Percentiles rank a stretch among this genome's conserved stretches.
phyloP scores from a whole-genome alignment of 1,140 invertebrate genomes.

The Gerris buenoi region DNA sequence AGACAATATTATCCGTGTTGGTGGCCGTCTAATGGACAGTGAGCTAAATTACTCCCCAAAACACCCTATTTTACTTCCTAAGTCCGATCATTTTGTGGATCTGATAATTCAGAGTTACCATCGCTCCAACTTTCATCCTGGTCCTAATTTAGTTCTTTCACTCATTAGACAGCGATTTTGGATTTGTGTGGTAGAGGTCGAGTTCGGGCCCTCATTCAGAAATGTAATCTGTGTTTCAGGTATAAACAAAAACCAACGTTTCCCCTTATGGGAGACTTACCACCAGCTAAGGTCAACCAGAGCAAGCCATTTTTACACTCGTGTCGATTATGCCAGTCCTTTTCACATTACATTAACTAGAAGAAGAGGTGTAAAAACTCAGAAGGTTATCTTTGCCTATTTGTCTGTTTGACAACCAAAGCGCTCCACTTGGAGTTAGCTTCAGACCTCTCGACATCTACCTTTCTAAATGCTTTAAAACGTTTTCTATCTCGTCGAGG shows the following conservation, averaged over 20 bases:
- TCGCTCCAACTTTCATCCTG: background rate
- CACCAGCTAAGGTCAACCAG: background rate
- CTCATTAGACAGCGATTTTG: background rate
- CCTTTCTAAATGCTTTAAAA: slow-evolving; percentile 12
- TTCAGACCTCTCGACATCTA: background rate
- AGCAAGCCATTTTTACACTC: background rate
- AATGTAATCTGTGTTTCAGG: background rate
- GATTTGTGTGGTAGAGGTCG: background rate
- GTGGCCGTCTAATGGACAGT: background rate
- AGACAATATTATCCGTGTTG: background rate
- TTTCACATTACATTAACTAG: background rate
- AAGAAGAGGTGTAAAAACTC: background rate
- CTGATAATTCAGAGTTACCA: background rate
- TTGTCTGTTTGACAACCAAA: background rate
- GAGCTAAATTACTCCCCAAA: background rate
- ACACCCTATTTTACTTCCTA: background rate
- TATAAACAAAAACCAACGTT: background rate
- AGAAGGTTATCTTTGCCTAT: background rate
- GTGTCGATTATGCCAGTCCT: background rate
- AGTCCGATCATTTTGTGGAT: background rate
- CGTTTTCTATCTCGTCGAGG: slow-evolving; percentile 21
- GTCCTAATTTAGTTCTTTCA: background rate
- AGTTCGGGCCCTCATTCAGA: background rate
- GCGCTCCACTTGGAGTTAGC: background rate
- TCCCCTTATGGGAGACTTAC: background rate